phyloP scores from a whole-genome alignment of 64 coral and sea anemone species.

The Cladopsammia gracilis region DNA sequence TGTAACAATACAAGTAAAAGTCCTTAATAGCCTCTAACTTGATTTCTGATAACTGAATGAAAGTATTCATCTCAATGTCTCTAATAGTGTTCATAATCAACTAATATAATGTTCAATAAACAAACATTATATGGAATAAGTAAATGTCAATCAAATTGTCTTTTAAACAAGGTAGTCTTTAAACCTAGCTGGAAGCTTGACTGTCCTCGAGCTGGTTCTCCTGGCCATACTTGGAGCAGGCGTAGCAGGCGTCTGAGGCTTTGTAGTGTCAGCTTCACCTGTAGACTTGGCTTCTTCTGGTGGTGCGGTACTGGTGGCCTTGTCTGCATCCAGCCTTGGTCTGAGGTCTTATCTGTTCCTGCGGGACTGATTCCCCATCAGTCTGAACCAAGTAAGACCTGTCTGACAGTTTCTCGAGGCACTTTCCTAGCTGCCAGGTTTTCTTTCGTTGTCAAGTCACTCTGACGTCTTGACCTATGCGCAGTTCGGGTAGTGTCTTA shows the following conservation, averaged over 20 bases:
- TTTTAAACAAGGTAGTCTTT: not conserved
- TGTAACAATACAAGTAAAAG: not conserved
- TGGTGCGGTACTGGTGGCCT: not conserved
- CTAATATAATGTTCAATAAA: not conserved
- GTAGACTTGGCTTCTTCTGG: not conserved
- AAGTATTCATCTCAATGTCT: not conserved
- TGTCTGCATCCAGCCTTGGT: not conserved
- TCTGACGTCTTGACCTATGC: slow-evolving; percentile 48
- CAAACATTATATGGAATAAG: not conserved
- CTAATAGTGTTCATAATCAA: slow-evolving; percentile 2
- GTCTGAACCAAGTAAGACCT: slow-evolving; percentile 51
- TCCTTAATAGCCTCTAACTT: not conserved
- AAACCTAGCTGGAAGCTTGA: slow-evolving; percentile 24
- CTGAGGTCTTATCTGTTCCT: slow-evolving; percentile 41
- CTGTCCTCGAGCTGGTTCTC: not conserved
- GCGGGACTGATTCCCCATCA: not conserved
- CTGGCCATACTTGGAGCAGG: not conserved
- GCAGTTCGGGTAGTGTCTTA: slow-evolving; percentile 55
- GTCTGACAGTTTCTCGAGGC: slow-evolving; percentile 48
- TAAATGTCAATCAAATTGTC: not conserved
- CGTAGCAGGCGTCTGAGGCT: not conserved
- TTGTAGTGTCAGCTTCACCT: not conserved
- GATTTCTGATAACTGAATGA: slow-evolving; percentile 8
- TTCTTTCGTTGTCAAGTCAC: slow-evolving; percentile 12
- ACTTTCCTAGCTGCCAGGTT: slow-evolving; percentile 40